A percentile compares a stretch with the other conserved stretches of the same genome.
These are phyloP conservation scores for Scarus forsteni DNA, from an alignment of 2,797 vertebrate genomes.

Conservation along the genomic window DNA sequence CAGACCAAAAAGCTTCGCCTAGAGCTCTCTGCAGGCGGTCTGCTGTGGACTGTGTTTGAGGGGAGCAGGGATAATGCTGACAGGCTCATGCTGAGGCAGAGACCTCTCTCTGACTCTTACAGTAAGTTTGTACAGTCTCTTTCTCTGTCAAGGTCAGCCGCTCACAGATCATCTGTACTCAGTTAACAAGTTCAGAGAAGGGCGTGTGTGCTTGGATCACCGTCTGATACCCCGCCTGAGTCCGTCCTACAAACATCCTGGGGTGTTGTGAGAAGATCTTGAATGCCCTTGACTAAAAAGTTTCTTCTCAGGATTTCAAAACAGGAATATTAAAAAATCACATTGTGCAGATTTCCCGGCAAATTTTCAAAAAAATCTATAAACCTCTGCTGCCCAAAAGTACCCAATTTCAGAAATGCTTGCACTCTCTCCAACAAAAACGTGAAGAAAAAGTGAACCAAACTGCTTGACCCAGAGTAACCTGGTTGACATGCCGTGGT, in stretches of 20 bases:
- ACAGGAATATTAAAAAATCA: too few species aligned
- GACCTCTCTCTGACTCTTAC: conserved; percentile 28
- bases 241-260: conserved; percentile 3
- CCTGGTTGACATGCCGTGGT: too few species aligned
- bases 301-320: not conserved
- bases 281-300: not conserved
- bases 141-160: conserved; percentile 25
- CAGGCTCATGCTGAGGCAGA: conserved; percentile 16
- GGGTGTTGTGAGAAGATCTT: not conserved
- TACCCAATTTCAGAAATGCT: too few species aligned
- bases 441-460: too few species aligned
- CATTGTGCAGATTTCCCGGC: too few species aligned
- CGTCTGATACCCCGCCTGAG: not conserved
- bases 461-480: too few species aligned
- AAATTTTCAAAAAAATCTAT: too few species aligned
- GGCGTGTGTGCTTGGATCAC: not conserved
- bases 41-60: conserved; percentile 16
- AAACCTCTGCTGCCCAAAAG: too few species aligned
- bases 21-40: conserved; percentile 47
- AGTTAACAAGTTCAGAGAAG: conserved; percentile 13
- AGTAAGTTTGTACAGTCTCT: conserved; percentile 28
- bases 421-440: too few species aligned
- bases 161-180: conserved; percentile 3
- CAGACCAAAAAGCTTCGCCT: conserved; percentile 40
- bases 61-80: not conserved